phyloP scores from a whole-genome alignment of 37 sponge, comb jelly and placozoan species.

The Dysidea cf. avara region DNA sequence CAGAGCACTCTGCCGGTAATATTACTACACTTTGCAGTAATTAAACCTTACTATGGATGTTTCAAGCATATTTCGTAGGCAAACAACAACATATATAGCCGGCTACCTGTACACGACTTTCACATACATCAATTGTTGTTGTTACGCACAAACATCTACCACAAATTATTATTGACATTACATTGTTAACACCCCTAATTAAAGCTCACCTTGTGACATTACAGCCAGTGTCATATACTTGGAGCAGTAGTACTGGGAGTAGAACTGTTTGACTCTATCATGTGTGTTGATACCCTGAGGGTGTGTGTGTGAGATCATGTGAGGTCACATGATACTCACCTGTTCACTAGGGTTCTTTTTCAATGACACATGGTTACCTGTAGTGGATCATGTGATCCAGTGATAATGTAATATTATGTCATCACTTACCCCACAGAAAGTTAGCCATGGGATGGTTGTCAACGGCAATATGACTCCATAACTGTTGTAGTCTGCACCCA shows the following conservation, averaged over 20 bases:
- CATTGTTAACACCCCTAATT: too few relatives aligned
- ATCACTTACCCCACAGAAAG: constrained; percentile 60
- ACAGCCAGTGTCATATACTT: constrained; percentile 66
- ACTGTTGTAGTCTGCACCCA: constrained; percentile 36
- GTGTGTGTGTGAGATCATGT: not conserved
- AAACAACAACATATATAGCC: too few relatives aligned
- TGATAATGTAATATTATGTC: constrained; percentile 1
- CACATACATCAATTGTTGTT: too few relatives aligned
- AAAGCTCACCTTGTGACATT: constrained; percentile 48
- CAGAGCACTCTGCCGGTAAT: too few relatives aligned
- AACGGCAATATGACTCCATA: constrained; percentile 31
- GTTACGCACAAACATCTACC: too few relatives aligned
- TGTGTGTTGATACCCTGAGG: constrained; percentile 25
- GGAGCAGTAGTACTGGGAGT: constrained; percentile 50
- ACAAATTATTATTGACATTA: too few relatives aligned
- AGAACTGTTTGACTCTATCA: constrained; percentile 34
- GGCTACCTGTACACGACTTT: too few relatives aligned
- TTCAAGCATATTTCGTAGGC: too few relatives aligned
- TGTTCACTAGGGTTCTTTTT: constrained; percentile 12
- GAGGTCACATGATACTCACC: not conserved
- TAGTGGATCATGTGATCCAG: constrained; percentile 13
- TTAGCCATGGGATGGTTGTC: constrained; percentile 47
- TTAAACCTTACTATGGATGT: too few relatives aligned
- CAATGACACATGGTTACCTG: constrained; percentile 3
- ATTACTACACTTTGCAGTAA: too few relatives aligned